Conservation (phyloP, 2,888 invertebrate genomes). For the Lithophane ornitopus region DNA sequence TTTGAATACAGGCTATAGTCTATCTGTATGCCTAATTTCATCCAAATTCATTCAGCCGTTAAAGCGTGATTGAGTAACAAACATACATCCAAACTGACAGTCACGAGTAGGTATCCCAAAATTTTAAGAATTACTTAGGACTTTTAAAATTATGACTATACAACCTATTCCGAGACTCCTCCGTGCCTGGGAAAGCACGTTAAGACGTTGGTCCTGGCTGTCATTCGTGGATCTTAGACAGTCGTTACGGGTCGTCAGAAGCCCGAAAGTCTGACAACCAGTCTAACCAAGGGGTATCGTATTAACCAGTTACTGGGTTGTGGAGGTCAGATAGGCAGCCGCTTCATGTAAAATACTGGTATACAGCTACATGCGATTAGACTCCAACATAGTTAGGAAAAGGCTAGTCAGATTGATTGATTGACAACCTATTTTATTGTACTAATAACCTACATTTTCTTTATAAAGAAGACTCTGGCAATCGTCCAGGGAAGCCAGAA, state of each 20-base stretch:
- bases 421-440: background rate
- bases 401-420: too few species aligned
- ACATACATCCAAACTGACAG: background rate
- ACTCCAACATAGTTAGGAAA: too few species aligned
- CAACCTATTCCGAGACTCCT: background rate
- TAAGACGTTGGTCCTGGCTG: too few species aligned
- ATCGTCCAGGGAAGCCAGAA: conserved; percentile 19
- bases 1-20: background rate
- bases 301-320: too few species aligned
- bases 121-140: background rate
- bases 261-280: too few species aligned
- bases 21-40: background rate
- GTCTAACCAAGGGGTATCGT: too few species aligned
- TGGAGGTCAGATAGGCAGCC: too few species aligned
- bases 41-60: background rate
- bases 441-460: conserved; percentile 1
- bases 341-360: too few species aligned
- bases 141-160: background rate
- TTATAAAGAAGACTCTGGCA: conserved; percentile 32
- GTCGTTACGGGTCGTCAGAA: too few species aligned
- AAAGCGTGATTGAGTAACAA: background rate
- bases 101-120: background rate
- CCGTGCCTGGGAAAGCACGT: too few species aligned
- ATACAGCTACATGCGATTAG: too few species aligned
- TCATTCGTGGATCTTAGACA: too few species aligned